Percentiles rank a stretch among this genome's conserved stretches.
These are phyloP conservation scores for Struthidea cinerea DNA, from an alignment of 2,113 vertebrate genomes.

Conservation along the genomic window DNA sequence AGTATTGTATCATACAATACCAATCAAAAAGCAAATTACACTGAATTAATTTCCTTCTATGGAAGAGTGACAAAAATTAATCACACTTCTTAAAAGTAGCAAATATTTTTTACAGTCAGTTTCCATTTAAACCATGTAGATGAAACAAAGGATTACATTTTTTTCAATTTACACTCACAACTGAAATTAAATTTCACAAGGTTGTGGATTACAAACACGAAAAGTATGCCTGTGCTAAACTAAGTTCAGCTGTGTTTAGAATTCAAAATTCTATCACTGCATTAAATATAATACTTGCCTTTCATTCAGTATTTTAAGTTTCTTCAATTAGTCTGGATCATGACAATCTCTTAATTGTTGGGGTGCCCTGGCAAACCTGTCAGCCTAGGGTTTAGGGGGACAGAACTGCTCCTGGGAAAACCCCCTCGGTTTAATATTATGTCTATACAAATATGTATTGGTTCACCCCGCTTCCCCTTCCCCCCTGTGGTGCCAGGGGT, in stretches of 20 bases:
- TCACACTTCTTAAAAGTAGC: background rate
- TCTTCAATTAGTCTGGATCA: background rate
- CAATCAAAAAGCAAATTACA: background rate
- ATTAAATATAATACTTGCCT: background rate
- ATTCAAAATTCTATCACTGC: background rate
- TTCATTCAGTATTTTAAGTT: background rate
- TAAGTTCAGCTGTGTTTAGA: background rate
- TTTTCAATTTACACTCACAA: background rate
- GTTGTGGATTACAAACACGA: background rate
- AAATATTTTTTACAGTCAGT: background rate
- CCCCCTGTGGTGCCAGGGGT: no score
- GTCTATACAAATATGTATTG: no score
- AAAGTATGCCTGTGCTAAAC: background rate
- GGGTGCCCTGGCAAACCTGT: no score
- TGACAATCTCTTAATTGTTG: background rate
- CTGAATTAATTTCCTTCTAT: background rate
- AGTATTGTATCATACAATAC: background rate
- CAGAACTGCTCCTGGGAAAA: no score
- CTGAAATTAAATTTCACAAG: background rate
- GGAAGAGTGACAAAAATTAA: background rate
- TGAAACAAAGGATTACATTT: background rate
- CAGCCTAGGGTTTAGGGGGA: no score
- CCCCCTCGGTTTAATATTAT: no score
- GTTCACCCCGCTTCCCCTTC: no score
- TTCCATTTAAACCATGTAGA: background rate